Base-by-base conservation (phyloP, 2,113 vertebrate genomes). In the Aldabrachelys gigantea region DNA sequence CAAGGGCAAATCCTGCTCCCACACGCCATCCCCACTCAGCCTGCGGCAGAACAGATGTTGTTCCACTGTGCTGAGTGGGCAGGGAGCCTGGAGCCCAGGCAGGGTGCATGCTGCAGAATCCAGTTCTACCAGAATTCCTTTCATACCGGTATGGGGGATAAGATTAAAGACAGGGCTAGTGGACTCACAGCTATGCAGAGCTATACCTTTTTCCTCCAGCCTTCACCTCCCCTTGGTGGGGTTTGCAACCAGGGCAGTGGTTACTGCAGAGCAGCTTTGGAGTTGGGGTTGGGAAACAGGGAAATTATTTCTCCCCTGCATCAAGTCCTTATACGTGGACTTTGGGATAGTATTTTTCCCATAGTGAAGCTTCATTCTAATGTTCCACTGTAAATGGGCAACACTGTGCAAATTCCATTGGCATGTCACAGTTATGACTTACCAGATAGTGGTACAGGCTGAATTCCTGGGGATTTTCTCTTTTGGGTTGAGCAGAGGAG, bases 401-500 rank as follows among this genome's bases (percentile, higher is more conserved):
- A 7, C 90, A 56, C 25, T 87, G 53, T 91, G 72, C 31, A 25
- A 72, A 16, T 35, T 13, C 62, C 47, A 7, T 85, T 62, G 29
- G 57, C 57, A n/a, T 41, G 91, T 47, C 53, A 21, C 5, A 10
- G 35, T 84, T 91, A 35, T 41, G 11, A 22, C 91, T 50, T 93
- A 95, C 88, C 57, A 84, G 62, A 29, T 85, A 75, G 82, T 84
- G n/a, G 81, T 93, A 72, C 41, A 89, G 91, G 56, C 82, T 94
- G 87, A 92, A 91, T 97, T 97, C 91, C 93, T 89, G 93, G 69
- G 85, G 81, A 75, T 82, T 93, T 96, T 76, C 92, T 72, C 92
- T 94, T 91, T 29, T 72, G 91, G 41, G 47, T 89, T 92, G 87
- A 95, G 84, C 89, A 96, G 94, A 94, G 35, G 65, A n/a, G 50